Conservation (phyloP, 1,140 invertebrate genomes). For the Stenopsyche tienmushanensis region DNA sequence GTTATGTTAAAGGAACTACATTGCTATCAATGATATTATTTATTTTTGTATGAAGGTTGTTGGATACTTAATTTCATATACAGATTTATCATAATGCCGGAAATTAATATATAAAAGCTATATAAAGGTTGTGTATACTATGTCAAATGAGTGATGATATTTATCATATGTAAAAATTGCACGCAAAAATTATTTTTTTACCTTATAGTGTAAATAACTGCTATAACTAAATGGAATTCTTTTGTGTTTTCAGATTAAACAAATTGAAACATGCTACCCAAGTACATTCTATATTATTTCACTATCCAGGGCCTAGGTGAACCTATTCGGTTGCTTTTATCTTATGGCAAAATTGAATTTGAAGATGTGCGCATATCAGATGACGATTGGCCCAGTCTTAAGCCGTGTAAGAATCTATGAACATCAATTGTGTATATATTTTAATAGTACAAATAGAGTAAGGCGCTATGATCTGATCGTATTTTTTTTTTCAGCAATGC, state of each 20-base stretch:
- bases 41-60: no score
- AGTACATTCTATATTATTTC: slow-evolving; percentile 67
- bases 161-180: no score
- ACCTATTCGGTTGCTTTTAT: slow-evolving; percentile 64
- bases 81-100: no score
- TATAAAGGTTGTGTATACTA: no score
- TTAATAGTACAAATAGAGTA: neutral
- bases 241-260: neutral
- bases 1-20: no score
- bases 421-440: neutral
- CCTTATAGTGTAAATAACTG: no score
- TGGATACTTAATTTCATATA: no score
- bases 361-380: slow-evolving; percentile 60
- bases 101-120: no score
- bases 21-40: no score
- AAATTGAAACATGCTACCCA: slow-evolving; percentile 37
- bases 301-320: slow-evolving; percentile 64
- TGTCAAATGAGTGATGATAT: no score
- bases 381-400: slow-evolving; percentile 56
- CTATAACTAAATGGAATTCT: neutral
- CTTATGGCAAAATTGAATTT: slow-evolving; percentile 62
- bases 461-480: neutral
- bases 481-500: slow-evolving; percentile 59
- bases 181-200: no score
- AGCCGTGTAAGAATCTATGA: slow-evolving; percentile 36